phyloP scores from a whole-genome alignment of 2,888 invertebrate species.

The Hybos culiciformis region DNA sequence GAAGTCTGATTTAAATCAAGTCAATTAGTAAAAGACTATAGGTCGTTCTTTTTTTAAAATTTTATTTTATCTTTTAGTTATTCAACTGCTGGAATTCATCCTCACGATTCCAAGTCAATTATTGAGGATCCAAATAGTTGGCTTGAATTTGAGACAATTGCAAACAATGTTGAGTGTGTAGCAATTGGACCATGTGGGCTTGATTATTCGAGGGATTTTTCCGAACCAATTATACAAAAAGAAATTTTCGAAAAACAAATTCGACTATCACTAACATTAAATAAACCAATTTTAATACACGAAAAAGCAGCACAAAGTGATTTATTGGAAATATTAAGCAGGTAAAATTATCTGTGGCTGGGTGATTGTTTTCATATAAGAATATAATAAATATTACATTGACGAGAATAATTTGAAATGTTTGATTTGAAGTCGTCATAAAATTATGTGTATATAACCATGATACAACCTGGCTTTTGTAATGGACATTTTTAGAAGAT shows the following conservation, averaged over 20 bases:
- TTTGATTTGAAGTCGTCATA: no score
- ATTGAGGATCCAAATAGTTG: conserved; percentile 55
- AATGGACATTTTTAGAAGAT: no score
- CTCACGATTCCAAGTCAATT: conserved; percentile 83
- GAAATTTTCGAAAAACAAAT: conserved; percentile 79
- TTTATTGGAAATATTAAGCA: conserved; percentile 52
- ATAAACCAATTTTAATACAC: conserved; percentile 80
- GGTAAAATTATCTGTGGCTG: no score
- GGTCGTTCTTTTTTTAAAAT: no score
- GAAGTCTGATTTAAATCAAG: no score
- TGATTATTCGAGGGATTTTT: conserved; percentile 89
- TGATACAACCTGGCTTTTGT: no score
- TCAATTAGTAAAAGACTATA: no score
- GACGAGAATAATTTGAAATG: no score
- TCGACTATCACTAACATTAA: conserved; percentile 68
- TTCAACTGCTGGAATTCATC: conserved; percentile 85
- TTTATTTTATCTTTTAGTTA: no score
- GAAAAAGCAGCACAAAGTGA: conserved; percentile 86
- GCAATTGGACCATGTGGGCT: conserved; percentile 90
- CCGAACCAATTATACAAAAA: conserved; percentile 74
- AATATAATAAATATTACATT: no score
- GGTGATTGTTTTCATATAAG: conserved; percentile 34
- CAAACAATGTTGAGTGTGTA: conserved; percentile 75
- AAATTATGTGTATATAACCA: no score
- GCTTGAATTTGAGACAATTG: conserved; percentile 62